Percentiles rank a stretch among this genome's conserved stretches.
Conservation (phyloP, 2,113 vertebrate genomes). For the Callorhinus ursinus region DNA sequence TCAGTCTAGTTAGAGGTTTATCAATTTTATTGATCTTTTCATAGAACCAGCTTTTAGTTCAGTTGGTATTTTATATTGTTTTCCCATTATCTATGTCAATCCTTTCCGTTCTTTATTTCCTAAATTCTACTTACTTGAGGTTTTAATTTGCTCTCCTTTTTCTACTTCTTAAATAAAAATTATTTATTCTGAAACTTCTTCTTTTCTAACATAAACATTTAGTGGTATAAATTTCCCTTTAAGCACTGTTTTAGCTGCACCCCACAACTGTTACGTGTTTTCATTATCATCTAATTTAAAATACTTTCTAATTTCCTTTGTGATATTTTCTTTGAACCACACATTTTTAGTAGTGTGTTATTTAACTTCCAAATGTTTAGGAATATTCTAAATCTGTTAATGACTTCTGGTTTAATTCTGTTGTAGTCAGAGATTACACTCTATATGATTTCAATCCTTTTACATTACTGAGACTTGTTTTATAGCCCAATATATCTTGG, state of each 20-base stretch:
- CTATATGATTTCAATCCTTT: background rate
- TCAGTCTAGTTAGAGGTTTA: background rate
- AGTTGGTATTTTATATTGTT: background rate
- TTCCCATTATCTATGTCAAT: background rate
- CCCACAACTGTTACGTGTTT: background rate
- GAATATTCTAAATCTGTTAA: background rate
- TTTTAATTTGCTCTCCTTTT: background rate
- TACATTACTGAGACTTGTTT: background rate
- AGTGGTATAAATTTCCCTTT: background rate
- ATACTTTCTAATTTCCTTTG: background rate
- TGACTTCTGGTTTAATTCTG: background rate
- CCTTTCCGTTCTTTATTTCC: background rate
- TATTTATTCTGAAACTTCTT: background rate
- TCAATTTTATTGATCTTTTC: background rate
- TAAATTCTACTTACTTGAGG: background rate
- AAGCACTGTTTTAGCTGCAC: background rate
- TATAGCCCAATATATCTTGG: background rate
- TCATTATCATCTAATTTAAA: background rate
- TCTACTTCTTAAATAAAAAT: background rate
- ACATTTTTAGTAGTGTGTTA: background rate
- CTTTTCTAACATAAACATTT: background rate
- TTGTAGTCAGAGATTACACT: background rate
- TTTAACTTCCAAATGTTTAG: background rate
- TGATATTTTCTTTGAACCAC: background rate
- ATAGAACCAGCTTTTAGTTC: background rate